Conservation (phyloP, 2,888 invertebrate genomes). For the Chaetogeoica ovagalla region DNA sequence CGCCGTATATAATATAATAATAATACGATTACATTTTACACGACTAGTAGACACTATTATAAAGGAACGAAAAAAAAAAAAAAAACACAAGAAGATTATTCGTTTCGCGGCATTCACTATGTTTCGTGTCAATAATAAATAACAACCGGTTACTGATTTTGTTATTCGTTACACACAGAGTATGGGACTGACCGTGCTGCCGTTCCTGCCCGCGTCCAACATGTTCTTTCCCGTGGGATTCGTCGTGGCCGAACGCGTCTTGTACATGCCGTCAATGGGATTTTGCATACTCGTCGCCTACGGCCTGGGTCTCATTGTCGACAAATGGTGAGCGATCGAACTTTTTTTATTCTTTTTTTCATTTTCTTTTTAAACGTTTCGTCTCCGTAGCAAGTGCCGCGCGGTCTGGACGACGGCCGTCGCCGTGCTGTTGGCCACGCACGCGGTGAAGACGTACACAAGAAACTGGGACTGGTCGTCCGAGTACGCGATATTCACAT, state of each 20-base stretch:
- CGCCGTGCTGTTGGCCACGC: slow-evolving; percentile 70
- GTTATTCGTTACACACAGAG: no score
- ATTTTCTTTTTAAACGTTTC: background rate
- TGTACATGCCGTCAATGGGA: slow-evolving; percentile 97
- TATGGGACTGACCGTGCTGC: slow-evolving; percentile 81
- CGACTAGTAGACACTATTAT: no score
- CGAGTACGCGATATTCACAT: slow-evolving; percentile 92
- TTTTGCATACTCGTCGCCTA: slow-evolving; percentile 90
- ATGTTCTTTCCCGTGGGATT: slow-evolving; percentile 97
- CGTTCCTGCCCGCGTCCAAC: slow-evolving; percentile 95
- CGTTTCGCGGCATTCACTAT: no score
- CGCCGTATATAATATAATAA: no score
- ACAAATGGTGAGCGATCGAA: slow-evolving; percentile 62
- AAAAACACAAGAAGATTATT: no score
- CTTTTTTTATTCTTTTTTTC: background rate
- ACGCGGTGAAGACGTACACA: slow-evolving; percentile 81
- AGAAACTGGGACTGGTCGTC: slow-evolving; percentile 92
- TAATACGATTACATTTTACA: no score
- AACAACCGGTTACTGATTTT: no score
- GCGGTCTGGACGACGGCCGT: slow-evolving; percentile 71
- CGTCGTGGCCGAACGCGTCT: slow-evolving; percentile 91
- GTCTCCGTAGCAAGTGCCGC: slow-evolving; percentile 63
- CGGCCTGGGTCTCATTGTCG: slow-evolving; percentile 74
- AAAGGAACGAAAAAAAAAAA: no score
- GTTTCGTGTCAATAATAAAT: no score